These are phyloP conservation scores for Eulemur macaco DNA, from an alignment of 2,113 vertebrate species.

Conservation along the genomic window DNA sequence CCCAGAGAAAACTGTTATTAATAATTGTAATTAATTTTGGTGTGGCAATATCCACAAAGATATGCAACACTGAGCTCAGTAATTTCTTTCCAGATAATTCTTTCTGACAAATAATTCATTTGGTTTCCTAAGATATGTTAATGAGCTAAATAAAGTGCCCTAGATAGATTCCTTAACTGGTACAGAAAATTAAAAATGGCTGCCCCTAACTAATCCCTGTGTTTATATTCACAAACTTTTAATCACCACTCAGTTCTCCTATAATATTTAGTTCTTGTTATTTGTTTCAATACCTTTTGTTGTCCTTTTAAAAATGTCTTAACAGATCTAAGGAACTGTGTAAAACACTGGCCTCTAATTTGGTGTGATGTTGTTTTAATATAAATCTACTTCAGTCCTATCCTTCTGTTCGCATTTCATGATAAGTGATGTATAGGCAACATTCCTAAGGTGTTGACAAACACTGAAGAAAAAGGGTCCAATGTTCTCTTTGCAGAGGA, in stretches of 20 bases:
- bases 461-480: neutral
- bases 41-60: constrained; percentile 79
- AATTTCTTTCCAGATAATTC: constrained; percentile 84
- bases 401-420: neutral
- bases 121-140: constrained; percentile 74
- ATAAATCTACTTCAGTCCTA: neutral
- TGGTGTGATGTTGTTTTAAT: neutral
- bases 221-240: neutral
- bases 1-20: constrained; percentile 77
- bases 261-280: neutral
- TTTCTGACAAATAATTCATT: constrained; percentile 83
- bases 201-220: neutral
- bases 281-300: neutral
- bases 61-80: constrained; percentile 79
- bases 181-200: constrained; percentile 72
- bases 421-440: neutral
- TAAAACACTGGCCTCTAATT: neutral
- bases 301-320: neutral
- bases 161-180: constrained; percentile 30
- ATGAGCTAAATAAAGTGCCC: constrained; percentile 73
- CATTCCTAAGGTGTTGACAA: neutral
- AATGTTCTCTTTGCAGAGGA: neutral
- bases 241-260: neutral
- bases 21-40: constrained; percentile 84
- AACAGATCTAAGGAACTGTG: neutral